Evolutionary conservation across 92 coral and sea anemone genomes (phyloP), one percentile per base, ranked within the genome.

Genomic region (Metridium senile): DNA sequence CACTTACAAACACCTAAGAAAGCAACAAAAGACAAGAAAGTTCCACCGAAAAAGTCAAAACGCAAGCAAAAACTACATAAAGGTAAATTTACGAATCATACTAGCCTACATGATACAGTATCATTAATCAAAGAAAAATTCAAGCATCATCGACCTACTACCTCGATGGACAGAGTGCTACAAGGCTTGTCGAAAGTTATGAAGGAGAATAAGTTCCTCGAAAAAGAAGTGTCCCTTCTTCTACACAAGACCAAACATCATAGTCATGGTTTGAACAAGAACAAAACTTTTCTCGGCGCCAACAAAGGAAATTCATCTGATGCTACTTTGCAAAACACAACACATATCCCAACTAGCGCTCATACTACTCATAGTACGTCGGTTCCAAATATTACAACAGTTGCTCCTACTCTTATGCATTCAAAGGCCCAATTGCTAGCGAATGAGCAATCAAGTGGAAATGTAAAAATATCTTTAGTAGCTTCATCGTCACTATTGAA

Each of bases 121-220:
- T n/a, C 49, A 6, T 4, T 13, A 39, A 39, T 39, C 6, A 39
- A 39, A 39, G 49, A 13, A 39, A 39, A 39, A 39, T 13, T 39
- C 13, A 39, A 39, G 13, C 6, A 39, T 39, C 6, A 4, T 13
- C 49, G 6, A 39, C 28, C 35, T 20, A 70, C 56, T 25, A 69
- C 76, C 17, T 47, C 79, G 32, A 91, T 91, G 88, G 87, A 85
- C 3, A 59, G 73, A 11, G 54, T 91, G 33, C 63, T 85, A n/a
- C 74, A 85, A 62, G 75, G 88, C 19, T 70, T 91, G 18, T 62
- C 82, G 19, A 56, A 75, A 7, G 87, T 91, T 26, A 82, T 86
- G 71, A 58, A 76, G n/a, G 92, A 91, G 68, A 89, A 91, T 35
- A 66, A 74, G 26, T 68, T 66, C 39, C 85, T 91, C 8, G 91